phyloP scores from a whole-genome alignment of 2,888 invertebrate species.

The Plagiodera versicolora region DNA sequence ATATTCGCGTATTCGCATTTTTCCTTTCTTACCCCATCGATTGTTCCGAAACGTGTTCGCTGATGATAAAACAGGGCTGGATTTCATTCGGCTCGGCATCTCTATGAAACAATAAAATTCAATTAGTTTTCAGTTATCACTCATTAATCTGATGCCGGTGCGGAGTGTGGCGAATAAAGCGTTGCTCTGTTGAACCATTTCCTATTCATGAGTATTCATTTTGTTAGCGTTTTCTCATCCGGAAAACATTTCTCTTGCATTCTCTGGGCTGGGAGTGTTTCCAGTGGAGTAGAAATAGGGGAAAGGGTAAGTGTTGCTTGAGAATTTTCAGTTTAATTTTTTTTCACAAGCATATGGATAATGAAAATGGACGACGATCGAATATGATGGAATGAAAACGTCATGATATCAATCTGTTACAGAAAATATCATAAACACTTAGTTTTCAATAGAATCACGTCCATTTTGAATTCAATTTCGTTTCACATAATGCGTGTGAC shows the following conservation, averaged over 20 bases:
- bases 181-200: constrained; percentile 53
- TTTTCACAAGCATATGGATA: too few relatives aligned
- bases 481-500: too few relatives aligned
- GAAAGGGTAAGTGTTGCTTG: too few relatives aligned
- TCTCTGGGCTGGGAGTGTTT: constrained; percentile 37
- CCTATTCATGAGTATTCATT: constrained; percentile 55
- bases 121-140: constrained; percentile 55
- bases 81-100: constrained; percentile 50
- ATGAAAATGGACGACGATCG: too few relatives aligned
- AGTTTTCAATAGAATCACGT: too few relatives aligned
- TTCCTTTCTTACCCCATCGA: background rate
- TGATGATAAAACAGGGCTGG: constrained; percentile 48
- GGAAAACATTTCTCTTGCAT: constrained; percentile 51
- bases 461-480: too few relatives aligned
- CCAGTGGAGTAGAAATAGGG: background rate
- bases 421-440: too few relatives aligned
- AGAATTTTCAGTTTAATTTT: too few relatives aligned
- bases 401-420: too few relatives aligned
- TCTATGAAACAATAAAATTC: constrained; percentile 53
- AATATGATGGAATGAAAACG: too few relatives aligned
- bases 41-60: constrained; percentile 3
- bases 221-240: constrained; percentile 53
- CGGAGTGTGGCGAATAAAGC: constrained; percentile 49
- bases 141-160: constrained; percentile 50
- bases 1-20: too few relatives aligned